phyloP scores from a whole-genome alignment of 53 echinoderm and acorn worm species.

The Holothuria leucospilota region DNA sequence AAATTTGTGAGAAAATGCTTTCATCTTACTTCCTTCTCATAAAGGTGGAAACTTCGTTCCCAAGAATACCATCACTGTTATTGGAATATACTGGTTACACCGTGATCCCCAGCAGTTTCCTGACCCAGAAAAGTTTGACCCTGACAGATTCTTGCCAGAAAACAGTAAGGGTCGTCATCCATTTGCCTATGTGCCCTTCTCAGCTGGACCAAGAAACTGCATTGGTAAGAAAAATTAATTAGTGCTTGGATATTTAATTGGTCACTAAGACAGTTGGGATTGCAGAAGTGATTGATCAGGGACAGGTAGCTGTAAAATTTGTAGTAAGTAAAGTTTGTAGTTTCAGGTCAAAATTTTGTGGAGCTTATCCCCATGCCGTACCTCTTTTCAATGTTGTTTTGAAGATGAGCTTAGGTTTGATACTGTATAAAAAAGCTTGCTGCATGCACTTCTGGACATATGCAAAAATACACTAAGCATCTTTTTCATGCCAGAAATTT shows the following conservation, averaged over 20 bases:
- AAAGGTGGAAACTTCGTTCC: slow-evolving; percentile 87
- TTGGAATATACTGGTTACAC: slow-evolving; percentile 83
- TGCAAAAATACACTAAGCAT: too few relatives aligned
- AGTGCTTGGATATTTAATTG: not conserved
- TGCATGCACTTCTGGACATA: too few relatives aligned
- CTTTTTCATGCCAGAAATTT: too few relatives aligned
- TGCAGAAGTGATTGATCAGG: too few relatives aligned
- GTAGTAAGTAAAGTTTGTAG: too few relatives aligned
- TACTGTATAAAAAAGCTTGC: too few relatives aligned
- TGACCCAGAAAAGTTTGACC: slow-evolving; percentile 83
- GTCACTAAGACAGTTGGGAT: too few relatives aligned
- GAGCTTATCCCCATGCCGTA: too few relatives aligned
- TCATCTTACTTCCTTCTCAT: not conserved
- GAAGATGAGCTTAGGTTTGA: too few relatives aligned
- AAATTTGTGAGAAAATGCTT: not conserved
- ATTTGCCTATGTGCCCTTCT: slow-evolving; percentile 94
- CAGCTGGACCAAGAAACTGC: slow-evolving; percentile 93
- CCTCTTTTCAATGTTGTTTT: too few relatives aligned
- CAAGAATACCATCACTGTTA: slow-evolving; percentile 63
- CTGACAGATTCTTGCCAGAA: slow-evolving; percentile 92
- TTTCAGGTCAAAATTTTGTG: too few relatives aligned
- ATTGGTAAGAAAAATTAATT: slow-evolving; percentile 47
- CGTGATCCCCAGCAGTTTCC: slow-evolving; percentile 80
- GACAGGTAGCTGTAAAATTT: too few relatives aligned
- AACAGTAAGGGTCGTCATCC: slow-evolving; percentile 78